Percentiles rank a stretch among this genome's conserved stretches.
Evolutionary conservation across 1,140 invertebrate species (phyloP).

Genomic region (Leptopilina clavipes): DNA sequence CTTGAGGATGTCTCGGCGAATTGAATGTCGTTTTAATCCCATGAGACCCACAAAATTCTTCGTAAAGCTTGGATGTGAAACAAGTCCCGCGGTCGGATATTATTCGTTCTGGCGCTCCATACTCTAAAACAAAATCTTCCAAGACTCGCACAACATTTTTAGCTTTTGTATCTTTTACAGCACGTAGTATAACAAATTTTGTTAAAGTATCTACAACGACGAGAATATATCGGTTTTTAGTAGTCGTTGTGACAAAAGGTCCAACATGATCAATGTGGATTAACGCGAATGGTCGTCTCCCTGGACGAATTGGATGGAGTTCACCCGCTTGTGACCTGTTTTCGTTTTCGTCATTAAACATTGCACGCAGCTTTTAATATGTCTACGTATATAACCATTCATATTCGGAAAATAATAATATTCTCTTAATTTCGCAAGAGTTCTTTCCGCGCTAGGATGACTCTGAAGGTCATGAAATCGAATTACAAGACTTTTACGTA

Average conservation of each 20-base stretch:
- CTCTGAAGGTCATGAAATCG: conserved; percentile 40
- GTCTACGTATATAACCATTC: conserved; percentile 34
- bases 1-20: neutral
- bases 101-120: neutral
- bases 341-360: conserved; percentile 35
- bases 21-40: neutral
- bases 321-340: neutral
- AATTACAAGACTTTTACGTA: conserved; percentile 42
- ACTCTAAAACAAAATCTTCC: no score
- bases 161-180: no score
- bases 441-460: conserved; percentile 42
- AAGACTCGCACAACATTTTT: no score
- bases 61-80: neutral
- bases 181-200: conserved; percentile 33
- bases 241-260: conserved; percentile 52
- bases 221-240: conserved; percentile 51
- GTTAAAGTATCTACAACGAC: conserved; percentile 54
- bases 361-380: conserved; percentile 31
- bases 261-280: conserved; percentile 42
- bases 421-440: conserved; percentile 18
- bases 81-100: neutral
- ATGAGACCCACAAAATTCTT: neutral
- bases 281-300: neutral
- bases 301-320: conserved; percentile 31
- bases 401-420: conserved; percentile 47